phyloP scores from a whole-genome alignment of 2,113 vertebrate genomes.

The Bufo gargarizans region DNA sequence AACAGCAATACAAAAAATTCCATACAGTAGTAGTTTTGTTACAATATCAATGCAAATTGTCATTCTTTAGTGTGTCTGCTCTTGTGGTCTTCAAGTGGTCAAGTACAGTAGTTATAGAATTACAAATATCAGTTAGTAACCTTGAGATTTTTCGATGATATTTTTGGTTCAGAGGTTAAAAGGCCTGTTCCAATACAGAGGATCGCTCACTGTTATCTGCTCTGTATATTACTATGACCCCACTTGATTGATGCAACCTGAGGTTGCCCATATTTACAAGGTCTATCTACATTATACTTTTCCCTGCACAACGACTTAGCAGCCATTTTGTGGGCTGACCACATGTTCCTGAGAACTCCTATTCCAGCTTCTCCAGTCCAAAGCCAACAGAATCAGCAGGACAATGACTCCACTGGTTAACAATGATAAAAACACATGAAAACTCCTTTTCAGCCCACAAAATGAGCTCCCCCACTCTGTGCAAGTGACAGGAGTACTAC shows the following conservation, averaged over 20 bases:
- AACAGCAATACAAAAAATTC: conserved; percentile 85
- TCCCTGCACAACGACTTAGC: conserved; percentile 4
- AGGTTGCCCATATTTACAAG: conserved; percentile 76
- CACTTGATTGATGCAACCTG: conserved; percentile 69
- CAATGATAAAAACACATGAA: not conserved
- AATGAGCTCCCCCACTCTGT: not conserved
- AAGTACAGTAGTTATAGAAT: conserved; percentile 75
- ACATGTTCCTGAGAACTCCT: not conserved
- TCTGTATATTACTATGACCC: conserved; percentile 71
- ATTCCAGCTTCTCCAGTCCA: not conserved
- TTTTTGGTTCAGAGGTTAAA: conserved; percentile 81
- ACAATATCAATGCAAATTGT: conserved; percentile 81
- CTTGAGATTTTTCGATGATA: conserved; percentile 70
- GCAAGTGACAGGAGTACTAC: not conserved
- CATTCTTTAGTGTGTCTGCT: conserved; percentile 76
- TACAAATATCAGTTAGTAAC: conserved; percentile 75
- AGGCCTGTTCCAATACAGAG: conserved; percentile 73
- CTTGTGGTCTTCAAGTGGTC: conserved; percentile 74
- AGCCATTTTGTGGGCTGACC: conserved; percentile 1
- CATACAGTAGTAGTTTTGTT: conserved; percentile 84
- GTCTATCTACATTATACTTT: conserved; percentile 76
- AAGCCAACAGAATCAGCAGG: conserved; percentile 38
- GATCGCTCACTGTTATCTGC: conserved; percentile 68
- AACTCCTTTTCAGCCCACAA: not conserved
- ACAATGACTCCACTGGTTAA: not conserved